These are phyloP conservation scores for Sceloporus undulatus DNA, from an alignment of 2,113 vertebrate species.

Conservation along the genomic window DNA sequence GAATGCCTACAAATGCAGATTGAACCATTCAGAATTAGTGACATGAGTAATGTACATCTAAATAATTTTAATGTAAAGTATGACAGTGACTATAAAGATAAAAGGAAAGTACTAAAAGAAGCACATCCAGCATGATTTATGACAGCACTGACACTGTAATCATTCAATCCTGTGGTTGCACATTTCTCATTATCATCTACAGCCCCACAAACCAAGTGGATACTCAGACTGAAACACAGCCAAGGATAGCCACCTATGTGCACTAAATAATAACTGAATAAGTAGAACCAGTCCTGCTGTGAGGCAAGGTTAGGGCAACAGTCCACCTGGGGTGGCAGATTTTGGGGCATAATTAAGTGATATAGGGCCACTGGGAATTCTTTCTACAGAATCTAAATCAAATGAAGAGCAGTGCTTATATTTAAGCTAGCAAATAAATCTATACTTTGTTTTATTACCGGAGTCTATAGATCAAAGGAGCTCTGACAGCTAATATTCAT, in stretches of 20 bases:
- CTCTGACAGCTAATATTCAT: neutral
- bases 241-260: too few species aligned
- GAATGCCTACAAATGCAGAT: slow-evolving; percentile 82
- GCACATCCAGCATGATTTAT: neutral
- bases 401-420: neutral
- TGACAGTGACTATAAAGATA: neutral
- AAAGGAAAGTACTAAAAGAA: neutral
- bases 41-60: neutral
- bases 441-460: neutral
- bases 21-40: neutral
- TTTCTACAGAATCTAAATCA: neutral
- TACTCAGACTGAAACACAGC: neutral
- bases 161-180: neutral
- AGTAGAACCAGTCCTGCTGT: neutral
- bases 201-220: neutral
- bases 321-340: neutral
- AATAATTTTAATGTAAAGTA: neutral
- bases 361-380: neutral
- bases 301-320: neutral
- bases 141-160: neutral
- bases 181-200: neutral
- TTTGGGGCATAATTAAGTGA: neutral
- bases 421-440: neutral
- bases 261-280: neutral
- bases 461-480: neutral